Percentiles rank a stretch among this genome's conserved stretches.
phyloP scores from a whole-genome alignment of 2,113 vertebrate genomes.

The Oxygymnocypris stewartii region DNA sequence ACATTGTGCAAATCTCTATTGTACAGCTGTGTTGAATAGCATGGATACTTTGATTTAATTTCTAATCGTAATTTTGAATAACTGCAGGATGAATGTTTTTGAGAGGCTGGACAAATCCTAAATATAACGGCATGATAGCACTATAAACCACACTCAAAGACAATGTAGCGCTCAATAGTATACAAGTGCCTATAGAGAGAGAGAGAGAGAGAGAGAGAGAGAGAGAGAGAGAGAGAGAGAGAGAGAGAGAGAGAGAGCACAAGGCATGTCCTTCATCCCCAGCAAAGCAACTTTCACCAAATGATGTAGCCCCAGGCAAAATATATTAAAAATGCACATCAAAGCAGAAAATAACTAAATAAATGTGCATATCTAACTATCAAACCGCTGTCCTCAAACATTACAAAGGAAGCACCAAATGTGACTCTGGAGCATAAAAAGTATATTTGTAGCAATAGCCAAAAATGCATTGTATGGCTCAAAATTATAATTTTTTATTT shows the following conservation, averaged over 20 bases:
- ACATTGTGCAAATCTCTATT: background rate
- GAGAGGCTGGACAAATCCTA: background rate
- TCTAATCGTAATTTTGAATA: conserved; percentile 17
- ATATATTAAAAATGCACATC: conserved; percentile 99
- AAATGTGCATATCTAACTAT: conserved; percentile 85
- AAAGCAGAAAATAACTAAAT: conserved; percentile 94
- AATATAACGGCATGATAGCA: conserved; percentile 51
- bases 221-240: conserved; percentile 38
- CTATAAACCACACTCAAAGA: conserved; percentile 72
- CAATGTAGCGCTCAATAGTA: conserved; percentile 85
- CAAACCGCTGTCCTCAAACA: conserved; percentile 63
- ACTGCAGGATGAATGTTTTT: background rate
- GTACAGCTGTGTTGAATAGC: background rate
- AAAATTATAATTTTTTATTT: too few relatives aligned
- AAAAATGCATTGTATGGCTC: too few relatives aligned
- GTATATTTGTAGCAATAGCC: too few relatives aligned
- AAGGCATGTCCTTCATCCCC: conserved; percentile 85
- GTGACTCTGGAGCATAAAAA: too few relatives aligned
- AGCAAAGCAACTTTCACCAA: conserved; percentile 86
- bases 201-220: too few relatives aligned
- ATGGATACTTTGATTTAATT: background rate
- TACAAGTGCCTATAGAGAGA: conserved; percentile 84
- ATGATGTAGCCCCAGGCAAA: conserved; percentile 88
- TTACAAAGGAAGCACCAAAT: conserved; percentile 39
- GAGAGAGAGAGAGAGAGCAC: conserved; percentile 61